phyloP scores from a whole-genome alignment of 2,113 vertebrate genomes.

The Ammospiza nelsoni region DNA sequence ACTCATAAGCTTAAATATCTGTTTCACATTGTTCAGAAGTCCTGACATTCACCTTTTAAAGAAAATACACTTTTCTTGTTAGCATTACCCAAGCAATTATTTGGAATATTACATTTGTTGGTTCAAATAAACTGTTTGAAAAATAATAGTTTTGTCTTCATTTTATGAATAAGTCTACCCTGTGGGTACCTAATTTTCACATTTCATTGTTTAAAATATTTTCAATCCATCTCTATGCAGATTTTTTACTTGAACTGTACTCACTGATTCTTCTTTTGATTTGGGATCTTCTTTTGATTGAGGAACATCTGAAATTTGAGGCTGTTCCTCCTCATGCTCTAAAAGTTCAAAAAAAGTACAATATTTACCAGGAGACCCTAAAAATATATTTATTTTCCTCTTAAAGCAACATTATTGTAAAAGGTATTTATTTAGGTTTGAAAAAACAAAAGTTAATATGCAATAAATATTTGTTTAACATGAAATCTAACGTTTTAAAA shows the following conservation, averaged over 20 bases:
- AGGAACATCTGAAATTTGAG: slow-evolving; percentile 40
- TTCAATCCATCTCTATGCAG: not conserved
- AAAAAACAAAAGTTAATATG: not conserved
- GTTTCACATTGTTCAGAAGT: not conserved
- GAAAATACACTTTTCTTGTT: not conserved
- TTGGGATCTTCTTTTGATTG: not conserved
- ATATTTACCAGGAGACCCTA: not conserved
- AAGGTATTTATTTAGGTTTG: not conserved
- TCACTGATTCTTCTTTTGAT: not conserved
- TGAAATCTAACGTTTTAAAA: not conserved
- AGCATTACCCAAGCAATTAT: not conserved
- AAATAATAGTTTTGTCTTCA: not conserved
- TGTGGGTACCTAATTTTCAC: not conserved
- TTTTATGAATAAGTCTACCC: not conserved
- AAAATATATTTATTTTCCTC: not conserved
- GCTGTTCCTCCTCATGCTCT: slow-evolving; percentile 78
- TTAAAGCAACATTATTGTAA: not conserved
- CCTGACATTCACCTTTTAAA: not conserved
- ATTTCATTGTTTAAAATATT: not conserved
- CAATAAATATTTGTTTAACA: not conserved
- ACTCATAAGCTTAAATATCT: not conserved
- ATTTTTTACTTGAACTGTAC: not conserved
- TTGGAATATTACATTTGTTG: not conserved
- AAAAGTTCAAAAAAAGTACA: not conserved
- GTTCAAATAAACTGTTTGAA: not conserved